These are phyloP conservation scores for Mamestra brassicae DNA, from an alignment of 2,888 invertebrate genomes.

Conservation along the genomic window DNA sequence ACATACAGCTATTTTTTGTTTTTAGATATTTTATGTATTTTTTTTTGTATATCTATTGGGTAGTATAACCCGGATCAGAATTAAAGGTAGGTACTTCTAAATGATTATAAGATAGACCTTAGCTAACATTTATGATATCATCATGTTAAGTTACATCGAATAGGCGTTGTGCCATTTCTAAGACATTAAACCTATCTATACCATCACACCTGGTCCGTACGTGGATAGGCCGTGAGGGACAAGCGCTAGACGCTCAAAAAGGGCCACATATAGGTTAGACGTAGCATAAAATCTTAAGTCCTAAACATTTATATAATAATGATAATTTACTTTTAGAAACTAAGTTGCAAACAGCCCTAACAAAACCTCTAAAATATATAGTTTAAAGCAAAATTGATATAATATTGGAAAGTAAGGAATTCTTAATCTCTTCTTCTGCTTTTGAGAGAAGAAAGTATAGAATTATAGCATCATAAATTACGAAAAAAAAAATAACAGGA, in stretches of 20 bases:
- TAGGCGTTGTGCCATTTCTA: conserved; percentile 29
- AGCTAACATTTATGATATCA: conserved; percentile 50
- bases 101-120: conserved; percentile 25
- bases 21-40: conserved; percentile 9
- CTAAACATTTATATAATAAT: not conserved
- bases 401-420: not conserved
- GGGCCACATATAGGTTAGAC: conserved; percentile 18
- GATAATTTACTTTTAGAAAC: not conserved
- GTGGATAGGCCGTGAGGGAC: conserved; percentile 1
- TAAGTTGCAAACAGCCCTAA: not conserved
- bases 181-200: conserved; percentile 1
- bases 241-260: conserved; percentile 20
- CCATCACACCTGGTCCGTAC: conserved; percentile 11
- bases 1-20: not conserved
- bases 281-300: conserved; percentile 21
- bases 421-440: not conserved
- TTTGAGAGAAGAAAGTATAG: conserved; percentile 23
- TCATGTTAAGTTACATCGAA: conserved; percentile 34
- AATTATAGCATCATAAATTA: not conserved
- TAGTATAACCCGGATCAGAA: conserved; percentile 21
- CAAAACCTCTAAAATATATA: not conserved
- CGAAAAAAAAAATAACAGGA: not conserved
- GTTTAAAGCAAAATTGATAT: not conserved
- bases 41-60: conserved; percentile 17
- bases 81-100: conserved; percentile 8